Base-by-base conservation (phyloP, 2,113 vertebrate genomes). In the Centropus bengalensis region DNA sequence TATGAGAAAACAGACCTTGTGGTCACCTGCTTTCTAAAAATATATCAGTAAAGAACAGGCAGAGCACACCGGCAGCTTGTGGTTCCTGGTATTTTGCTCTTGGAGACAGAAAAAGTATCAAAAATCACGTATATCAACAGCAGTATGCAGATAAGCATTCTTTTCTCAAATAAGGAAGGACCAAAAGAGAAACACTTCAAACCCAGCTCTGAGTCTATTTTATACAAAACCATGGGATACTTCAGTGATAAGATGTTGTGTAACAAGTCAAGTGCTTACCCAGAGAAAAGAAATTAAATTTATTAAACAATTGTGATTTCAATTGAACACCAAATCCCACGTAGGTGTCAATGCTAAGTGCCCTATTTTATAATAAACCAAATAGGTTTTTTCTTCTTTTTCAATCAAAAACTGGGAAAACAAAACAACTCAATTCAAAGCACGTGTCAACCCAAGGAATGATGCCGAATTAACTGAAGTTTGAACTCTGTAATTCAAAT, bases 401-500 rank as follows among this genome's bases (percentile, higher is more conserved):
- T 60, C 38, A 73, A 74, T 59, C 60, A 90, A 80, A 7, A 89
- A 24, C n/a, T 75, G 27, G 78, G 56, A 82, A 68, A 91, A 71
- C 19, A 91, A 33, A 64, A 91, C 64, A 85, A 66, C 22, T 40
- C 62, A 36, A 86, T 33, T 77, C 62, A 76, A 85, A 90, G 26
- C 38, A 93, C 66, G 32, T 33, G 23, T 28, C 44, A 78, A 60
- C 44, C 84, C n/a, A 86, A 51, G 28, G 30, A 81, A 84, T 28
- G 22, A 68, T 56, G 38, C 30, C 42, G 45, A 93, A 91, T 86
- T 69, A 93, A 88, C 55, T 90, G 27, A 73, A 82, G 26, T 68
- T 47, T 81, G 44, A 85, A 73, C 40, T 56, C 27, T 97, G 97
- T 97, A 83, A 98, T 98, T 98, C 96, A 98, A 97, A 98, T 98